Percentiles rank a stretch among this genome's conserved stretches.
phyloP scores from a whole-genome alignment of 92 coral and sea anemone genomes.

The Phymanthus crucifer region DNA sequence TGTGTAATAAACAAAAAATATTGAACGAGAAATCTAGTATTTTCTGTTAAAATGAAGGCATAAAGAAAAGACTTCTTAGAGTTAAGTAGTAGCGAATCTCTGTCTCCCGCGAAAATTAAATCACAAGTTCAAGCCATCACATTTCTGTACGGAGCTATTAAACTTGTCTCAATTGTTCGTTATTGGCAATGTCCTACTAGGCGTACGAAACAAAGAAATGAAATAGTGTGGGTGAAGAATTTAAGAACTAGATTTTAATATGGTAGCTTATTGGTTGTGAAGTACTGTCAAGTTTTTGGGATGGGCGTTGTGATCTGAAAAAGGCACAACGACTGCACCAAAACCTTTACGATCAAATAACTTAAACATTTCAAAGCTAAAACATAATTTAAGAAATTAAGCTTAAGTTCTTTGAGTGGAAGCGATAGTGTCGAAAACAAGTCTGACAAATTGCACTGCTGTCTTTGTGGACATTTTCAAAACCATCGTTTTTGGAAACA shows the following conservation, averaged over 20 bases:
- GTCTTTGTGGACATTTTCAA: background rate
- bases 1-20: background rate
- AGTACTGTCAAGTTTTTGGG: background rate
- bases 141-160: background rate
- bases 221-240: too few relatives aligned
- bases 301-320: background rate
- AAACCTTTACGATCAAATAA: too few relatives aligned
- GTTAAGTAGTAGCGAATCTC: background rate
- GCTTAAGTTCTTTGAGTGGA: background rate
- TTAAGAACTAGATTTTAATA: too few relatives aligned
- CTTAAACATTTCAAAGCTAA: too few relatives aligned
- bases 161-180: background rate
- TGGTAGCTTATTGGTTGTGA: too few relatives aligned
- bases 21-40: background rate
- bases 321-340: background rate
- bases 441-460: background rate
- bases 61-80: background rate
- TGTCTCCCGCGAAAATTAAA: background rate
- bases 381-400: background rate
- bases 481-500: background rate
- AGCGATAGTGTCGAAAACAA: background rate
- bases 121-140: background rate
- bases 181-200: too few relatives aligned
- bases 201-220: too few relatives aligned
- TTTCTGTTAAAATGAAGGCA: background rate